Percentiles rank a stretch among this genome's conserved stretches.
phyloP scores from a whole-genome alignment of 2,797 vertebrate species.

The Arrhamphus sclerolepis region DNA sequence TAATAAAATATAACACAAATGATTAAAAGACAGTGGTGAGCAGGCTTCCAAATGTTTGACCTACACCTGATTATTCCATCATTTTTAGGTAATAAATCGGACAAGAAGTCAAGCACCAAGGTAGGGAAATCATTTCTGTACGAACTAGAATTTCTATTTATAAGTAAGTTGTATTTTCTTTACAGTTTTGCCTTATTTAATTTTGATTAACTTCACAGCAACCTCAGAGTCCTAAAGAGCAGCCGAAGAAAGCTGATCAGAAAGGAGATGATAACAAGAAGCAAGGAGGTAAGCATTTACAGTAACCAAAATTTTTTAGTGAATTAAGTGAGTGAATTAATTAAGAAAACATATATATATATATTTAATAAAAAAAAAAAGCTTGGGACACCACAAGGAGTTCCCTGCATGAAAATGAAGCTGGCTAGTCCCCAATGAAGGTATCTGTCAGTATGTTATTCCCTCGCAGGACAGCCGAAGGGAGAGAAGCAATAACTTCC shows the following conservation, averaged over 20 bases:
- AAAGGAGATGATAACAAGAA: constrained; percentile 86
- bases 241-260: constrained; percentile 86
- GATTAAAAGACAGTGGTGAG: background rate
- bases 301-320: background rate
- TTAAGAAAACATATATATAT: too few species aligned
- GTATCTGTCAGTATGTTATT: constrained; percentile 68
- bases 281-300: constrained; percentile 82
- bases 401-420: constrained; percentile 13
- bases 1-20: background rate
- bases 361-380: too few species aligned
- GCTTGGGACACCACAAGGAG: background rate
- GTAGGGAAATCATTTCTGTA: constrained; percentile 52
- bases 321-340: too few species aligned
- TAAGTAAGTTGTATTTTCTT: background rate
- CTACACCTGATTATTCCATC: constrained; percentile 10
- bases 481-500: constrained; percentile 89
- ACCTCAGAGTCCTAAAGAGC: constrained; percentile 86
- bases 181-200: constrained; percentile 2
- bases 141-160: background rate
- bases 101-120: constrained; percentile 87
- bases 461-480: constrained; percentile 85
- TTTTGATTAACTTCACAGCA: constrained; percentile 64
- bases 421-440: constrained; percentile 66
- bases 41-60: constrained; percentile 19
- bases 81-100: constrained; percentile 83